These are phyloP conservation scores for Anguilla obscura DNA, from an alignment of 2,797 vertebrate genomes.

Conservation along the genomic window DNA sequence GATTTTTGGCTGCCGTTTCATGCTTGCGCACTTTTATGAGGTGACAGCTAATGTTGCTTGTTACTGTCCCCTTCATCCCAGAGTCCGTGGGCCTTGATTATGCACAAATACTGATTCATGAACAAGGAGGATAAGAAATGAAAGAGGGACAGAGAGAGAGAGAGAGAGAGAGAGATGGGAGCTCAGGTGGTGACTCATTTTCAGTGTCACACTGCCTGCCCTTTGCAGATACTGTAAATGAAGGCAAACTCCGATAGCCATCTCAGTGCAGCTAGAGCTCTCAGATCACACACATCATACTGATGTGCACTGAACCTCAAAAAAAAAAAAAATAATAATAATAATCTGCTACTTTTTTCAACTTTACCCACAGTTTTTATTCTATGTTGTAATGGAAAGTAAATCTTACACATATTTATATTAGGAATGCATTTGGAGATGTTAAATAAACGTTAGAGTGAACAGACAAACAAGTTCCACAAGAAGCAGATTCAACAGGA, in stretches of 20 bases:
- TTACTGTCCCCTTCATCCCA: no score
- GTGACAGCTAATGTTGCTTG: no score
- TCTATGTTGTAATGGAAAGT: no score
- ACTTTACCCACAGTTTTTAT: background rate
- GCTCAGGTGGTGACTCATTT: background rate
- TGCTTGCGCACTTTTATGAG: no score
- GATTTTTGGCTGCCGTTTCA: conserved; percentile 8
- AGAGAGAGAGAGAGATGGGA: no score
- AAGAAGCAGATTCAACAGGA: background rate
- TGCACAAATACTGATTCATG: no score
- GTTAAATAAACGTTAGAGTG: background rate
- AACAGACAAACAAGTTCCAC: background rate
- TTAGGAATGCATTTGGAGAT: background rate
- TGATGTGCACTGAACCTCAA: background rate
- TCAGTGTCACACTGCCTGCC: background rate
- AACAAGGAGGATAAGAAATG: no score
- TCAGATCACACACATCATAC: background rate
- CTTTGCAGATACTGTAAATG: background rate
- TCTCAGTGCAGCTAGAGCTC: background rate
- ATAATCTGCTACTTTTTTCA: background rate
- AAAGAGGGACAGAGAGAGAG: no score
- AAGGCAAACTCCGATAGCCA: background rate
- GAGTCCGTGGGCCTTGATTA: no score
- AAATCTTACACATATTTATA: background rate
- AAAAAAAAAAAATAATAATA: no score